phyloP scores from a whole-genome alignment of 1,140 invertebrate species.

The Aleiodes sp. region DNA sequence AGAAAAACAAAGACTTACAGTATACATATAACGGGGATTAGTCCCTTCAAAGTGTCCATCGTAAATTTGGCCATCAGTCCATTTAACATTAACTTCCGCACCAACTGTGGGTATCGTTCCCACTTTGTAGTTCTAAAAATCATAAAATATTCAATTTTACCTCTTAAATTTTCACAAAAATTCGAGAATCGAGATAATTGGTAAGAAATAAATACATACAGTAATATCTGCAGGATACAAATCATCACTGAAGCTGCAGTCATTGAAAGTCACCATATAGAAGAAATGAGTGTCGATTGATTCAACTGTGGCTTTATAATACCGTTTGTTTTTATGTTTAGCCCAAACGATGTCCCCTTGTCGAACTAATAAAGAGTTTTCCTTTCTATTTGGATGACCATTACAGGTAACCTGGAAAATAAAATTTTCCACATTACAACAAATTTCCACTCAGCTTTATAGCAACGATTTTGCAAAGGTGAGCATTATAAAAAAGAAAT shows the following conservation, averaged over 20 bases:
- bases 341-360: constrained; percentile 69
- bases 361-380: constrained; percentile 53
- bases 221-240: constrained; percentile 67
- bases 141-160: constrained; percentile 23
- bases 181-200: neutral
- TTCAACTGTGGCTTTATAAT: constrained; percentile 69
- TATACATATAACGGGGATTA: constrained; percentile 67
- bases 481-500: no score
- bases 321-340: constrained; percentile 72
- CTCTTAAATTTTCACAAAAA: neutral
- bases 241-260: constrained; percentile 73
- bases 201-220: constrained; percentile 47
- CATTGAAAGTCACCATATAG: constrained; percentile 73
- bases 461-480: no score
- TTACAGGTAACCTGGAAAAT: constrained; percentile 68
- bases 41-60: constrained; percentile 70
- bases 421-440: constrained; percentile 69
- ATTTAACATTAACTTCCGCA: constrained; percentile 67
- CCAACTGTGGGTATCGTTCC: constrained; percentile 61
- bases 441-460: constrained; percentile 65
- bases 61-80: constrained; percentile 71
- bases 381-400: constrained; percentile 56
- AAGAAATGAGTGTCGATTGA: constrained; percentile 66
- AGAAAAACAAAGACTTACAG: constrained; percentile 58
- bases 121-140: constrained; percentile 55